Evolutionary conservation across 1,140 invertebrate species (phyloP).

Genomic region (Plectrocnemia conspersa): DNA sequence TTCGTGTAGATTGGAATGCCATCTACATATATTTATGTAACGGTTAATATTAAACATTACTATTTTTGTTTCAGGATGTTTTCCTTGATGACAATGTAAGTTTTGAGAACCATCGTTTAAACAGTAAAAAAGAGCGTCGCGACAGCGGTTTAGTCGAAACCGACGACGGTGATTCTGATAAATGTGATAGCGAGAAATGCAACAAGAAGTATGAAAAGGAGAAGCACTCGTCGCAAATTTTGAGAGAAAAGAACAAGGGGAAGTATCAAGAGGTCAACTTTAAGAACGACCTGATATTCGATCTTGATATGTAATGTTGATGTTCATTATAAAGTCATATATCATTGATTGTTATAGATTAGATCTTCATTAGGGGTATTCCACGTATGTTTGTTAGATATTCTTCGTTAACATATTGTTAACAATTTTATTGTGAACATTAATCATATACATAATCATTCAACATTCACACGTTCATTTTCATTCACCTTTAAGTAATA

Average conservation of each 20-base stretch:
- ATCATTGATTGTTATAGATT: too few relatives aligned
- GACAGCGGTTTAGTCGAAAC: conserved; percentile 48
- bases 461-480: too few relatives aligned
- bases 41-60: too few relatives aligned
- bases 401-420: too few relatives aligned
- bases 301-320: conserved; percentile 51
- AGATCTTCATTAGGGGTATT: too few relatives aligned
- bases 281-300: conserved; percentile 54
- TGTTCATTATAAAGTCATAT: too few relatives aligned
- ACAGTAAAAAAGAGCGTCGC: conserved; percentile 22
- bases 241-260: conserved; percentile 43
- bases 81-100: neutral
- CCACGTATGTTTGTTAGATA: too few relatives aligned
- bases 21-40: too few relatives aligned
- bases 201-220: conserved; percentile 1
- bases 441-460: too few relatives aligned
- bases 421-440: too few relatives aligned
- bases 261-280: conserved; percentile 49
- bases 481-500: too few relatives aligned
- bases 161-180: conserved; percentile 47
- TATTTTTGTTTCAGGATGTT: conserved; percentile 10
- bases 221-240: neutral
- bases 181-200: conserved; percentile 42
- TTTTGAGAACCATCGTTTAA: neutral
- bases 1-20: too few relatives aligned